These are phyloP conservation scores for Ips typographus DNA, from an alignment of 1,140 invertebrate species.

Conservation along the genomic window DNA sequence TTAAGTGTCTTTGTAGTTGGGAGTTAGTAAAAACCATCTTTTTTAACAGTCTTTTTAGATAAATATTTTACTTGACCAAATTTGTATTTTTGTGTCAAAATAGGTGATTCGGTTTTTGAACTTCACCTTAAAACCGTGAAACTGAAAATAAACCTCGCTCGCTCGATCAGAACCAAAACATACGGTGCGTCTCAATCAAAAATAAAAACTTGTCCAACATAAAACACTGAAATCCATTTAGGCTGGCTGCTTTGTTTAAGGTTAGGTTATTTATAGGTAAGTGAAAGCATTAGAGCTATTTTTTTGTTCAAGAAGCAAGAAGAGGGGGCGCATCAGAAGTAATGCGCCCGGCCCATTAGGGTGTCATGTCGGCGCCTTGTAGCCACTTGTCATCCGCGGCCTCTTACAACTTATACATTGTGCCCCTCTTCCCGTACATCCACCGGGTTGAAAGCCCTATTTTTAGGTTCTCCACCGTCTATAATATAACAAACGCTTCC, in stretches of 20 bases:
- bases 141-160: too few relatives aligned
- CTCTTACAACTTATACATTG: slow-evolving; percentile 30
- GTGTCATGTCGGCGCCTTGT: slow-evolving; percentile 42
- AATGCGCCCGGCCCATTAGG: slow-evolving; percentile 40
- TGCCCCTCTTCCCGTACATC: not conserved
- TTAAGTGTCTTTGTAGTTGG: too few relatives aligned
- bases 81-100: too few relatives aligned
- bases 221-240: slow-evolving; percentile 30
- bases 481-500: not conserved
- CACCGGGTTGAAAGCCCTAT: slow-evolving; percentile 25
- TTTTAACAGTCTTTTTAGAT: too few relatives aligned
- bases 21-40: too few relatives aligned
- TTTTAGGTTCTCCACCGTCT: slow-evolving; percentile 29
- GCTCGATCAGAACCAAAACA: too few relatives aligned
- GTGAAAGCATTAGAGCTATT: slow-evolving; percentile 34
- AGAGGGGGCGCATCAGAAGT: slow-evolving; percentile 31
- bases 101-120: too few relatives aligned
- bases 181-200: too few relatives aligned
- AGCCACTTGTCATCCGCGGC: slow-evolving; percentile 40
- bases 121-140: too few relatives aligned
- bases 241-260: slow-evolving; percentile 23
- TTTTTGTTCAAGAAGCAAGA: slow-evolving; percentile 26
- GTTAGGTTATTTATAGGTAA: slow-evolving; percentile 34
- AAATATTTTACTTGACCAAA: too few relatives aligned
- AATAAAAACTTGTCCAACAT: slow-evolving; percentile 12